phyloP scores from a whole-genome alignment of 2,888 invertebrate genomes.

The Steinernema hermaphroditum region DNA sequence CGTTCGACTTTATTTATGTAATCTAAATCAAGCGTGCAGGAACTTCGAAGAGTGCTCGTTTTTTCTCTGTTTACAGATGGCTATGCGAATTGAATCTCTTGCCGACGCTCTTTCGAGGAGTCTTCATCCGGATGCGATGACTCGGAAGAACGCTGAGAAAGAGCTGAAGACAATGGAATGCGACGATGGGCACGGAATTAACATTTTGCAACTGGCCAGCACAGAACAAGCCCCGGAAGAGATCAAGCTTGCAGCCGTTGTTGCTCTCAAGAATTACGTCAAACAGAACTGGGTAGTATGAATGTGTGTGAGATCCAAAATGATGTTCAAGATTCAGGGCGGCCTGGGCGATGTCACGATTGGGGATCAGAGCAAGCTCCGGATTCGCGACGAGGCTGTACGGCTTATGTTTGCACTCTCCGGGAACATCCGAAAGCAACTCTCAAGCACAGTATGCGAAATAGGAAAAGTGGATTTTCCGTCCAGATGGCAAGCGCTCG shows the following conservation, averaged over 20 bases:
- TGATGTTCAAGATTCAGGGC: constrained; percentile 7
- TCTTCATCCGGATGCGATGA: not conserved
- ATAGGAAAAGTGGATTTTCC: constrained; percentile 79
- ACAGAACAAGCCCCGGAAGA: too few relatives aligned
- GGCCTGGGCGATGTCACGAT: constrained; percentile 48
- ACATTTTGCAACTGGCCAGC: too few relatives aligned
- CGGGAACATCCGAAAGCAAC: constrained; percentile 85
- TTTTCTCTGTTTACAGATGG: too few relatives aligned
- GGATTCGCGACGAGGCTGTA: constrained; percentile 73
- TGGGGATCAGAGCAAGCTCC: constrained; percentile 44
- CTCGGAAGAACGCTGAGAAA: constrained; percentile 8
- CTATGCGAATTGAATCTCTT: not conserved
- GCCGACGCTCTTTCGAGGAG: not conserved
- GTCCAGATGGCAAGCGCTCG: constrained; percentile 88
- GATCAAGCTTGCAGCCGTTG: constrained; percentile 85
- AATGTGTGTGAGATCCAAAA: too few relatives aligned
- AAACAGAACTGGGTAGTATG: constrained; percentile 83
- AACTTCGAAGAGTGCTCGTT: too few relatives aligned
- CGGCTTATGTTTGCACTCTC: constrained; percentile 88
- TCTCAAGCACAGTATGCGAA: constrained; percentile 69
- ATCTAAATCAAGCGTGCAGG: not conserved
- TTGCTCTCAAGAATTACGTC: constrained; percentile 93
- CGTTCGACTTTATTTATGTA: not conserved
- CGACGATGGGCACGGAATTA: too few relatives aligned
- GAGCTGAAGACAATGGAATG: not conserved